Evolutionary conservation across 2,113 vertebrate genomes (phyloP).

Genomic region (Xenus cinereus): DNA sequence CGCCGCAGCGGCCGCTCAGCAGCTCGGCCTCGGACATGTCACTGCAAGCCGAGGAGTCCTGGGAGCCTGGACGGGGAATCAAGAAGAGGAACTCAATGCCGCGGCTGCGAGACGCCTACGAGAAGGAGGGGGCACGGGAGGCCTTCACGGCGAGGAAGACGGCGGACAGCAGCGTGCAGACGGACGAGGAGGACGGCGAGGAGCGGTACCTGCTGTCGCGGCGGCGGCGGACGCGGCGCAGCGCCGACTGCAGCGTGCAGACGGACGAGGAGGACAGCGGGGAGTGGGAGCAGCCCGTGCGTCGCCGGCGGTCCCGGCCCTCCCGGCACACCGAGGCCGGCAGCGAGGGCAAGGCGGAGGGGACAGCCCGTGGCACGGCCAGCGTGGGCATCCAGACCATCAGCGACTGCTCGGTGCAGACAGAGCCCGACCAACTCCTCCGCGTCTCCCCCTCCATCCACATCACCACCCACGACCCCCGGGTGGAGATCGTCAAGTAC

Average conservation of each 20-base stretch:
- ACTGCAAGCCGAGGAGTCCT: conserved; percentile 85
- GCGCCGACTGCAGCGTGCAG: conserved; percentile 93
- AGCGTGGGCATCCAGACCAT: conserved; percentile 96
- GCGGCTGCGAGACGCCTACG: conserved; percentile 85
- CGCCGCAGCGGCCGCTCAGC: conserved; percentile 83
- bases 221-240: conserved; percentile 86
- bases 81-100: conserved; percentile 98
- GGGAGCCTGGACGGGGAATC: conserved; percentile 80
- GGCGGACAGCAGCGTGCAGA: conserved; percentile 93
- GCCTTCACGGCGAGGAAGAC: conserved; percentile 78
- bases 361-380: conserved; percentile 73
- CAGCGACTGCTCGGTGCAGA: conserved; percentile 95
- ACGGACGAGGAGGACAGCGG: conserved; percentile 94
- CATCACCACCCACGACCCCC: conserved; percentile 91
- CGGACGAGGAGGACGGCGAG: conserved; percentile 93
- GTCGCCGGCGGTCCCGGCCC: conserved; percentile 86
- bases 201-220: conserved; percentile 87
- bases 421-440: conserved; percentile 88
- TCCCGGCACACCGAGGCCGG: conserved; percentile 87
- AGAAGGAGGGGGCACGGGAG: conserved; percentile 79
- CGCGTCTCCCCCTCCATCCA: conserved; percentile 94
- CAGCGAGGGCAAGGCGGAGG: conserved; percentile 81
- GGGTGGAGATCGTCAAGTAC: conserved; percentile 92
- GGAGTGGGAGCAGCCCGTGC: conserved; percentile 94
- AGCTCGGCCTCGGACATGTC: conserved; percentile 95